phyloP scores from a whole-genome alignment of 2,113 vertebrate species.

The Grammomys surdaster region DNA sequence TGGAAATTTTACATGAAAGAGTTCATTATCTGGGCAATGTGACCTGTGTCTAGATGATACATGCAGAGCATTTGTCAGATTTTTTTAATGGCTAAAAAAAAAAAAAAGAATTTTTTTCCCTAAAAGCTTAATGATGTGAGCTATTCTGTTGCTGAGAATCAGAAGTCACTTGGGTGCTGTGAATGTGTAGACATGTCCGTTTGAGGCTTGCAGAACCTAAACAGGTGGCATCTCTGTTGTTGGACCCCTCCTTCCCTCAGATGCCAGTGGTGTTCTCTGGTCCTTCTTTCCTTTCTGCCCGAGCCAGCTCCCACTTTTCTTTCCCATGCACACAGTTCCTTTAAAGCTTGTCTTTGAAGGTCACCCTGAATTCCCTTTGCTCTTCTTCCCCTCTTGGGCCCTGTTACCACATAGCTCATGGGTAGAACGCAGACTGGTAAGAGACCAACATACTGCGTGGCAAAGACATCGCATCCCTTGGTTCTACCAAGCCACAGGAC shows the following conservation, averaged over 20 bases:
- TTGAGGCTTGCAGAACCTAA: slow-evolving; percentile 62
- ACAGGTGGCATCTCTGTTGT: slow-evolving; percentile 41
- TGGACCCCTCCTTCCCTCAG: neutral
- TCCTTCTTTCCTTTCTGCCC: neutral
- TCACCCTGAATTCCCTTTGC: neutral
- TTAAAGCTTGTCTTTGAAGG: neutral
- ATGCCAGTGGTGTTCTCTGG: neutral
- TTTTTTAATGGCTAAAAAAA: slow-evolving; percentile 76
- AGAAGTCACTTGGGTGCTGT: slow-evolving; percentile 18
- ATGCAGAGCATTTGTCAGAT: slow-evolving; percentile 73
- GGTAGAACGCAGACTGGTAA: neutral
- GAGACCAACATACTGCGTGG: neutral
- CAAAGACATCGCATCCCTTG: neutral
- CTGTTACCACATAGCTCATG: slow-evolving; percentile 1
- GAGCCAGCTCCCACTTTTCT: neutral
- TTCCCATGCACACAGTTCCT: neutral
- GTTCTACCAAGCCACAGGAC: neutral
- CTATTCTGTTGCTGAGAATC: slow-evolving; percentile 68
- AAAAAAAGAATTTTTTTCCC: slow-evolving; percentile 9
- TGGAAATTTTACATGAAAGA: slow-evolving; percentile 83
- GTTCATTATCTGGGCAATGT: slow-evolving; percentile 83
- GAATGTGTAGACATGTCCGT: slow-evolving; percentile 75
- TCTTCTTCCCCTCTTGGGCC: neutral
- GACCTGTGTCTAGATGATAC: slow-evolving; percentile 86
- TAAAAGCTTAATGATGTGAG: slow-evolving; percentile 77